Evolutionary conservation across 2,797 vertebrate genomes (phyloP).

Genomic region (Fistularia tabacaria): DNA sequence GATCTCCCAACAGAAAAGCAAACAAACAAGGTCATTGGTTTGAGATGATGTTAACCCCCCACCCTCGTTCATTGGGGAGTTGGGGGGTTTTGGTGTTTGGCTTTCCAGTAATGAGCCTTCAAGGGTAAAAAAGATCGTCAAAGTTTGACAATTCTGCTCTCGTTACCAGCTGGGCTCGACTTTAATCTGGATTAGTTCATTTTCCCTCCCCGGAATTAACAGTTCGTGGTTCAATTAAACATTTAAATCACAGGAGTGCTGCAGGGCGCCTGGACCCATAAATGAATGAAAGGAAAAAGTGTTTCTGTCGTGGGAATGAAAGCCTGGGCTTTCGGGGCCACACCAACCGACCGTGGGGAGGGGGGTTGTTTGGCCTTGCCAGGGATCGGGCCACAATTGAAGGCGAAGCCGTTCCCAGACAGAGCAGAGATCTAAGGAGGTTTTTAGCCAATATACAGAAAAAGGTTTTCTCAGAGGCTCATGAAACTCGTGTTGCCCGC

Average conservation of each 20-base stretch:
- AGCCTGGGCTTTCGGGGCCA: slow-evolving; percentile 27
- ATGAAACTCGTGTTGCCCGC: too few relatives aligned
- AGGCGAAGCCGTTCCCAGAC: slow-evolving; percentile 43
- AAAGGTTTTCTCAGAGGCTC: slow-evolving; percentile 12
- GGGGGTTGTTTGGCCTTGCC: slow-evolving; percentile 28
- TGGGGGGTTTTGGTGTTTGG: slow-evolving; percentile 54
- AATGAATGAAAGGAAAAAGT: slow-evolving; percentile 36
- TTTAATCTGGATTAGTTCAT: slow-evolving; percentile 76
- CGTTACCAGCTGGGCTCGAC: slow-evolving; percentile 49
- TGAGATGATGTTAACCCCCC: slow-evolving; percentile 64
- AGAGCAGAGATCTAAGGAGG: slow-evolving; percentile 34
- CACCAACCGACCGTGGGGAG: slow-evolving; percentile 42
- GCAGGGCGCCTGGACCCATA: slow-evolving; percentile 25
- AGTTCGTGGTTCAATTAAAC: slow-evolving; percentile 65
- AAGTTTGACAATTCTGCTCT: slow-evolving; percentile 50
- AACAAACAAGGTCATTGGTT: slow-evolving; percentile 46
- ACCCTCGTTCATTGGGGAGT: slow-evolving; percentile 5
- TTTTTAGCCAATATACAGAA: slow-evolving; percentile 14
- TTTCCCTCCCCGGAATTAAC: slow-evolving; percentile 67
- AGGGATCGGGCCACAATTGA: slow-evolving; percentile 29
- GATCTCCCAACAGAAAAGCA: slow-evolving; percentile 43
- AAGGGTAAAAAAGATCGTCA: slow-evolving; percentile 41
- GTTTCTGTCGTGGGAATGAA: slow-evolving; percentile 51
- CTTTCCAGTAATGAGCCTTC: slow-evolving; percentile 56
- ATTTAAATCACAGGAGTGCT: slow-evolving; percentile 52